phyloP scores from a whole-genome alignment of 2,888 invertebrate species.

The Hirudinaria manillensis region DNA sequence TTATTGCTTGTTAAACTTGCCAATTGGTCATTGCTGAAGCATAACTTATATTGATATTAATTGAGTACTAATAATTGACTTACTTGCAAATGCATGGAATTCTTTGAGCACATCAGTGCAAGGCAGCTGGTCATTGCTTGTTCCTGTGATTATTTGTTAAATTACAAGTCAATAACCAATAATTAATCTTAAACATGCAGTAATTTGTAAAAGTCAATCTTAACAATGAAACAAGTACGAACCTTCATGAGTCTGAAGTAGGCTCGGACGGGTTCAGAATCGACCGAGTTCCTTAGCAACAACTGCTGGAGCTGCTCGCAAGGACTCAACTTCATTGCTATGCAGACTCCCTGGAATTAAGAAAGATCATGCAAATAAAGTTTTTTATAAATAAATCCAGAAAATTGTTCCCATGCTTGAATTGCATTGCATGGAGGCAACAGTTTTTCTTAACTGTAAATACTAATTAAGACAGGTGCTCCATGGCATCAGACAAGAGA shows the following conservation, averaged over 20 bases:
- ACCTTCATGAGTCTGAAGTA: conserved; percentile 70
- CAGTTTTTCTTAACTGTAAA: not conserved
- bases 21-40: not conserved
- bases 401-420: not conserved
- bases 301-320: conserved; percentile 79
- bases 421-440: not conserved
- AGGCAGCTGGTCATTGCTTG: conserved; percentile 85
- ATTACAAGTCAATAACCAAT: no score
- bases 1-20: not conserved
- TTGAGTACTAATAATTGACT: conserved; percentile 15
- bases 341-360: conserved; percentile 65
- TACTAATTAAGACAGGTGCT: not conserved
- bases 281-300: conserved; percentile 74
- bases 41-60: no score
- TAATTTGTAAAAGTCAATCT: conserved; percentile 50
- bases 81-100: conserved; percentile 62
- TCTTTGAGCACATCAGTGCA: conserved; percentile 67
- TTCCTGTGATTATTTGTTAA: conserved; percentile 50
- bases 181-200: not conserved
- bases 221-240: not conserved
- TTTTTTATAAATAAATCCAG: not conserved
- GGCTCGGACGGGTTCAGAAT: conserved; percentile 73
- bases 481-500: not conserved
- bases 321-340: conserved; percentile 75
- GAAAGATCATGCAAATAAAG: not conserved